phyloP scores from a whole-genome alignment of 2,113 vertebrate species.

The Alexandromys fortis region DNA sequence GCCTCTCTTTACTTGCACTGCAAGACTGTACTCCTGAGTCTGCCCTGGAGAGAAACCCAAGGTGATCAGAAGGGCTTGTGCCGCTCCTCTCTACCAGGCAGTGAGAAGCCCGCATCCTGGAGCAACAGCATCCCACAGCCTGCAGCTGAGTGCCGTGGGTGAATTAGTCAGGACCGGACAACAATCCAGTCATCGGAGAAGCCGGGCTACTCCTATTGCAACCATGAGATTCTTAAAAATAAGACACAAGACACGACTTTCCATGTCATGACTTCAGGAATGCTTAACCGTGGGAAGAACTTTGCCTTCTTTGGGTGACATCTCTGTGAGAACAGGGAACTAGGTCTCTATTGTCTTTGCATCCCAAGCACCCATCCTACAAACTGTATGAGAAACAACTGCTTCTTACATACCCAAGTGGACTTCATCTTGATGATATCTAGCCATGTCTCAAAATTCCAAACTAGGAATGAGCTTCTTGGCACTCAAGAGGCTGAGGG shows the following conservation, averaged over 20 bases:
- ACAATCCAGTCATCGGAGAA: background rate
- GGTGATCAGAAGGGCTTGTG: background rate
- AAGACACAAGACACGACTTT: background rate
- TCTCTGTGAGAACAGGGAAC: background rate
- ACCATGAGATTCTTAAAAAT: conserved; percentile 1
- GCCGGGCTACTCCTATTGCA: background rate
- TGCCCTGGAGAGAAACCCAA: background rate
- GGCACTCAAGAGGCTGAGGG: background rate
- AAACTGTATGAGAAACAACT: background rate
- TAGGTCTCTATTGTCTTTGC: background rate
- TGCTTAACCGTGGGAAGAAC: background rate
- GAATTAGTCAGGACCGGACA: background rate
- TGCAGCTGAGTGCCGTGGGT: background rate
- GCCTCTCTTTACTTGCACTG: background rate
- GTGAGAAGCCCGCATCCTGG: background rate
- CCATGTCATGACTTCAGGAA: background rate
- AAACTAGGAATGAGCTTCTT: background rate
- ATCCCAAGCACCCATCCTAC: background rate
- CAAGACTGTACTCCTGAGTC: too few relatives aligned
- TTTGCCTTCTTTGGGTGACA: background rate
- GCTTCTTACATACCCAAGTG: background rate
- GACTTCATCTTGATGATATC: background rate
- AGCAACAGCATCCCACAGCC: background rate
- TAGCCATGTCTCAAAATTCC: background rate
- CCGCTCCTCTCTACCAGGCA: background rate